Conservation (phyloP, 2,113 vertebrate species). For the Labeo rohita region DNA sequence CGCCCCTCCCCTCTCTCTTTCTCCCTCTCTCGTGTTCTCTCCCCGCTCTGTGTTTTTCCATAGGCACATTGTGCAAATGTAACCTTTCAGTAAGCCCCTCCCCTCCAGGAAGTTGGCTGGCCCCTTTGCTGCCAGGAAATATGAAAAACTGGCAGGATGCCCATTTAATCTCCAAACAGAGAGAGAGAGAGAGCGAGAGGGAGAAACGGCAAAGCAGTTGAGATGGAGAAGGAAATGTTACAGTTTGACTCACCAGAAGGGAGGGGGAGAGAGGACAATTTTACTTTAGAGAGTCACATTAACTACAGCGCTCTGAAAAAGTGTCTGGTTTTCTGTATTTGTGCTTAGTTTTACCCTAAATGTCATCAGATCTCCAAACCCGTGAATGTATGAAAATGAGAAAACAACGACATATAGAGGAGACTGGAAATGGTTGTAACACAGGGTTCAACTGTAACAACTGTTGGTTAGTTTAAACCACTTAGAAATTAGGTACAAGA, state of each 20-base stretch:
- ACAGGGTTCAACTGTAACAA: not conserved
- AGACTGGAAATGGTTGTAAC: not conserved
- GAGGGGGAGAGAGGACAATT: slow-evolving; percentile 55
- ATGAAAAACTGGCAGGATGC: slow-evolving; percentile 89
- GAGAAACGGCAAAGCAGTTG: slow-evolving; percentile 51
- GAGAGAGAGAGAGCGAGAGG: slow-evolving; percentile 58
- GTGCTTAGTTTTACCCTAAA: not conserved
- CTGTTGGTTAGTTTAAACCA: not conserved
- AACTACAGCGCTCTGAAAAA: not conserved
- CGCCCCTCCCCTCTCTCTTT: slow-evolving; percentile 49
- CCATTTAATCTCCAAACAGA: slow-evolving; percentile 87
- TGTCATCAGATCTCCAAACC: not conserved
- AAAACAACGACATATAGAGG: not conserved
- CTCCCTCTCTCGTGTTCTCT: slow-evolving; percentile 51
- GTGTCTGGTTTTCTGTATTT: not conserved
- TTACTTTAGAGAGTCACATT: slow-evolving; percentile 57
- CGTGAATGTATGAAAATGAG: not conserved
- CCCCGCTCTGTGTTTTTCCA: slow-evolving; percentile 77
- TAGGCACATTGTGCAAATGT: slow-evolving; percentile 90
- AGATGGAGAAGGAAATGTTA: slow-evolving; percentile 59
- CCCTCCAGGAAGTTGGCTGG: slow-evolving; percentile 83
- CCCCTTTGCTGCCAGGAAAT: slow-evolving; percentile 86
- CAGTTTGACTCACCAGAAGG: slow-evolving; percentile 52
- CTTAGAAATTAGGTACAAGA: not conserved
- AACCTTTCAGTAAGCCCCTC: slow-evolving; percentile 86